phyloP scores from a whole-genome alignment of 64 coral and sea anemone species.

The Dendrophyllia cribrosa region DNA sequence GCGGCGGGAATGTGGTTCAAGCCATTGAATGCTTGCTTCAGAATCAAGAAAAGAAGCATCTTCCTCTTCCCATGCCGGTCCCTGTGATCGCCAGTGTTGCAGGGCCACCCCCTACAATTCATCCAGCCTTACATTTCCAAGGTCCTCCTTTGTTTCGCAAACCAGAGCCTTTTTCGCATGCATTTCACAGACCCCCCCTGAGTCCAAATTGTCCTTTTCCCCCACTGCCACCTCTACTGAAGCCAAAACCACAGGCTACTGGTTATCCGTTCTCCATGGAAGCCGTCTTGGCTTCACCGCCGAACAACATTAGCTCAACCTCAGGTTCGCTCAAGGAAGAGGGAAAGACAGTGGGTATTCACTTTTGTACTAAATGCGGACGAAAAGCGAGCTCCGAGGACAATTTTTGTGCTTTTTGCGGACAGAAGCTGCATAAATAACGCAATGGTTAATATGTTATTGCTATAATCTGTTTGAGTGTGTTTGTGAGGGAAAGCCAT shows the following conservation, averaged over 20 bases:
- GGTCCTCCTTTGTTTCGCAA: constrained; percentile 81
- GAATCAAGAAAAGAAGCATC: constrained; percentile 84
- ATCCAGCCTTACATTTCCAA: constrained; percentile 80
- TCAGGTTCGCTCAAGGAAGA: constrained; percentile 60
- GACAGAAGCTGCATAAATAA: constrained; percentile 90
- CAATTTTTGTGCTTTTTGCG: constrained; percentile 95
- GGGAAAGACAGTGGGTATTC: constrained; percentile 51
- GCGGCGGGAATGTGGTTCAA: constrained; percentile 97
- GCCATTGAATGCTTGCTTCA: constrained; percentile 97
- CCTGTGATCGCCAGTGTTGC: constrained; percentile 81
- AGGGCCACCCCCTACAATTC: constrained; percentile 61
- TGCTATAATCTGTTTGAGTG: too few species aligned
- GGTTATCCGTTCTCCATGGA: constrained; percentile 79
- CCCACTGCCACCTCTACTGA: constrained; percentile 76
- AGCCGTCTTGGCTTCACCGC: constrained; percentile 45
- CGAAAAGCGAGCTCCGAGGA: constrained; percentile 69
- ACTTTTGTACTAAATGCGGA: constrained; percentile 96
- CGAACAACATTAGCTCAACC: background rate
- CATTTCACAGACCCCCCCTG: constrained; percentile 67
- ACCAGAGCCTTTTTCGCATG: constrained; percentile 75
- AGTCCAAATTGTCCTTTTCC: constrained; percentile 66
- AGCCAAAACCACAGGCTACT: constrained; percentile 77
- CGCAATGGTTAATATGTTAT: background rate
- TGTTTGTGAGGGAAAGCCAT: too few species aligned
- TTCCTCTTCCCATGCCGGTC: constrained; percentile 61